These are phyloP conservation scores for Harpegnathos saltator DNA, from an alignment of 1,140 invertebrate species.

Conservation along the genomic window DNA sequence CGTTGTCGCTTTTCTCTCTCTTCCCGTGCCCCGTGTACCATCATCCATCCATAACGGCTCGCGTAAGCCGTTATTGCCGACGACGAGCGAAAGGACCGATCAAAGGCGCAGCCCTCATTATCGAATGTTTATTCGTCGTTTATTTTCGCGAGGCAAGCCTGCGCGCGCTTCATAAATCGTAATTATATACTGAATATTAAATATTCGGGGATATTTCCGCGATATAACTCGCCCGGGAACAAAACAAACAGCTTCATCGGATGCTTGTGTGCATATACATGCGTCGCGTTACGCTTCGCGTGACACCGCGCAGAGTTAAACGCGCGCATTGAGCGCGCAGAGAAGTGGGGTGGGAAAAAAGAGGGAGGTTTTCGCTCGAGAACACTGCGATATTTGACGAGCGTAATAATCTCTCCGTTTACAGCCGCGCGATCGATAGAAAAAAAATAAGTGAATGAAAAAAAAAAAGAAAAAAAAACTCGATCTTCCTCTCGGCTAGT, in stretches of 20 bases:
- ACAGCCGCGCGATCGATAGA: conserved; percentile 15
- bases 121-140: conserved; percentile 50
- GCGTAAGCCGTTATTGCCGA: conserved; percentile 9
- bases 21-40: background rate
- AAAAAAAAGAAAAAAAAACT: background rate
- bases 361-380: conserved; percentile 6
- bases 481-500: background rate
- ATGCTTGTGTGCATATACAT: background rate
- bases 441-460: background rate
- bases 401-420: background rate
- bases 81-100: conserved; percentile 55
- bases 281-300: conserved; percentile 1
- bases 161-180: background rate
- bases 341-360: background rate
- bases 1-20: background rate
- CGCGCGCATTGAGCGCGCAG: background rate
- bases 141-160: background rate
- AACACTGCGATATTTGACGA: conserved; percentile 27
- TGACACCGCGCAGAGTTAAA: conserved; percentile 10
- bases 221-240: conserved; percentile 5
- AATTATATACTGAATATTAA: background rate
- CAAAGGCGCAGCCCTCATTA: conserved; percentile 60
- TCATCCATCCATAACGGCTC: background rate
- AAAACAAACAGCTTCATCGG: conserved; percentile 36
- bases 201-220: conserved; percentile 20